A percentile compares a stretch with the other conserved stretches of the same genome.
Evolutionary conservation across 2,113 vertebrate species (phyloP).

Genomic region (Nycticryphes semicollaris): DNA sequence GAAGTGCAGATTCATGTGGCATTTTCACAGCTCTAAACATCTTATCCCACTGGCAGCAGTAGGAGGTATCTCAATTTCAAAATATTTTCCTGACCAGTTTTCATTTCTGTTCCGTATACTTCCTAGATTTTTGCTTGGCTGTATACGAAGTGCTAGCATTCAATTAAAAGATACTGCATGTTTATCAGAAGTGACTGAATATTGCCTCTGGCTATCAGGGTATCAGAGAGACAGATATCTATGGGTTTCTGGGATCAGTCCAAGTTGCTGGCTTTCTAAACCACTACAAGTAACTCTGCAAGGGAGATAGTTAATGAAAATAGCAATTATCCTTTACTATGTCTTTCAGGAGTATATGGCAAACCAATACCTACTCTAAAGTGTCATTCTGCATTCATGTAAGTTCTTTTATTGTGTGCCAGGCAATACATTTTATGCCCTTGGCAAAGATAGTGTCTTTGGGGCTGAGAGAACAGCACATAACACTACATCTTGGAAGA

Average conservation of each 20-base stretch:
- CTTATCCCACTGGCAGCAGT: neutral
- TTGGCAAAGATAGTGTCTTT: neutral
- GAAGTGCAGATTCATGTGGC: neutral
- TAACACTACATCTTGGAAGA: neutral
- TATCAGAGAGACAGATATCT: neutral
- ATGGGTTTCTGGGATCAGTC: neutral
- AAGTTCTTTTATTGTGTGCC: neutral
- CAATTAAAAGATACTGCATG: neutral
- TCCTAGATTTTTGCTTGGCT: neutral
- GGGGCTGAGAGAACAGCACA: neutral
- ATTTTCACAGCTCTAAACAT: neutral
- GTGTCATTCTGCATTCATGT: neutral
- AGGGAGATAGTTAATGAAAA: conserved; percentile 3
- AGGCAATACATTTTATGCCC: neutral
- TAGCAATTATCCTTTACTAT: neutral
- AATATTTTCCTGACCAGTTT: neutral
- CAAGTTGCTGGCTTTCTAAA: neutral
- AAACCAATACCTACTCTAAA: neutral
- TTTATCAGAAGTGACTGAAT: neutral
- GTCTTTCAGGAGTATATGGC: neutral
- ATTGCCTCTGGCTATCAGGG: neutral
- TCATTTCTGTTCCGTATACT: neutral
- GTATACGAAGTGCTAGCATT: neutral
- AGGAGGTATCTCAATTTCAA: neutral
- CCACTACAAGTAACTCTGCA: neutral